phyloP scores from a whole-genome alignment of 2,888 invertebrate genomes.

The Augochlorella aurata region DNA sequence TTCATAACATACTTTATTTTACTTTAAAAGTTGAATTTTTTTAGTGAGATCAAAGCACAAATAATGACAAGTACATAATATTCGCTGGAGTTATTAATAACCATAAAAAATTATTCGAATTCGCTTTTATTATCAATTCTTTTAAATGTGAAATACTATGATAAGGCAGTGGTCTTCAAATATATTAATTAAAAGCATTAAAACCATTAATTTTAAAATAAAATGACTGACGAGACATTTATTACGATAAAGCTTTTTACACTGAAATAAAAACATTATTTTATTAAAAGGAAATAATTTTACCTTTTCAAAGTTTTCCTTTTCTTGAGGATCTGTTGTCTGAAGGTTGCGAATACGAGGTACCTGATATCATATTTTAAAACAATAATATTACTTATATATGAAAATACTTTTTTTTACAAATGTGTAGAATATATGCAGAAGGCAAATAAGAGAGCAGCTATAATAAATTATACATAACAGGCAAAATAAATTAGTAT shows the following conservation, averaged over 20 bases:
- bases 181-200: not conserved
- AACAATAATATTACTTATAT: slow-evolving; percentile 49
- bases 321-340: slow-evolving; percentile 85
- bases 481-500: too few species aligned
- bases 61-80: not conserved
- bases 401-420: not conserved
- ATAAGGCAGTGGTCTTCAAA: not conserved
- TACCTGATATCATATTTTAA: slow-evolving; percentile 80
- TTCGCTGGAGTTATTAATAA: slow-evolving; percentile 17
- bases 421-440: not conserved
- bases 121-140: not conserved
- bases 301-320: slow-evolving; percentile 87
- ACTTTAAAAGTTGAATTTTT: not conserved
- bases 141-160: slow-evolving; percentile 2
- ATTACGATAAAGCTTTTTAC: slow-evolving; percentile 25
- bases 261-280: slow-evolving; percentile 31
- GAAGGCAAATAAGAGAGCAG: not conserved
- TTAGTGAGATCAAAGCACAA: not conserved
- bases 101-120: not conserved
- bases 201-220: slow-evolving; percentile 2
- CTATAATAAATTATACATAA: not conserved
- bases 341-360: slow-evolving; percentile 81
- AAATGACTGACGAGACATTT: slow-evolving; percentile 1
- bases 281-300: slow-evolving; percentile 68
- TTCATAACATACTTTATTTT: not conserved